Base-by-base conservation (phyloP, 53 echinoderm and acorn worm species). In the Patiria pectinifera region DNA sequence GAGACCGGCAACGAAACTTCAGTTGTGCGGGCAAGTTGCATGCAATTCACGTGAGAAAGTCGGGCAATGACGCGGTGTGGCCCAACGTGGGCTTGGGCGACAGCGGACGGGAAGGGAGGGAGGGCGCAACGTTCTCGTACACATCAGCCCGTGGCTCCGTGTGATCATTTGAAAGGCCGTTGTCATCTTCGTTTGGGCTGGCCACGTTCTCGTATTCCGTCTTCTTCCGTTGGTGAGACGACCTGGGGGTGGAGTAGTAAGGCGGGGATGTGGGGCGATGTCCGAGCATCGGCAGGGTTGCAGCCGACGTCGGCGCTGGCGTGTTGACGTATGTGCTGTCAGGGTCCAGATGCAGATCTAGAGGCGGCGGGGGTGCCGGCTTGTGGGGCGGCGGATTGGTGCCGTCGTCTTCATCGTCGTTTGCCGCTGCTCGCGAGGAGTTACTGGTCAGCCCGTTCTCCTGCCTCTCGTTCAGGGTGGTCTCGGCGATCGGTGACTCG, bases 181-280 rank as follows among this genome's bases (percentile, higher is more conserved):
- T 59, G 10, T 62, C 18, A 78, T 61, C 78, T 6, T 45, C 49
- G 12, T 66, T 13, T 66, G 12, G 7, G 43, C 45, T 2, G 45
- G 23, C 63, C 43, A 89, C 89, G 16, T 89, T 89, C 5, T 89
- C 89, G 45, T 89, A 89, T 61, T 89, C 89, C 11, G 89, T 89
- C 78, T 89, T 89, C 79, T 89, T 89, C 3, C 89, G 89, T 43
- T 89, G 89, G 18, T 89, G 78, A 14, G 79, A 21, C 11, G 89
- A 44, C 61, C 62, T 89, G 6, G 89, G 89, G 25, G 62, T 45
- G 49, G 22, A 16, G 89, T 78, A 89, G 62, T 89, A 62, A 25
- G 78, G 78, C 48, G 85, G 70, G 11, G 78, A 89, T 18, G 26
- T 46, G 24, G 78, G 43, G 78, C 80, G 89, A 16, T 59, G 23